A percentile compares a stretch with the other conserved stretches of the same genome.
Conservation (phyloP, 2,888 invertebrate species). For the Leptothorax acervorum region DNA sequence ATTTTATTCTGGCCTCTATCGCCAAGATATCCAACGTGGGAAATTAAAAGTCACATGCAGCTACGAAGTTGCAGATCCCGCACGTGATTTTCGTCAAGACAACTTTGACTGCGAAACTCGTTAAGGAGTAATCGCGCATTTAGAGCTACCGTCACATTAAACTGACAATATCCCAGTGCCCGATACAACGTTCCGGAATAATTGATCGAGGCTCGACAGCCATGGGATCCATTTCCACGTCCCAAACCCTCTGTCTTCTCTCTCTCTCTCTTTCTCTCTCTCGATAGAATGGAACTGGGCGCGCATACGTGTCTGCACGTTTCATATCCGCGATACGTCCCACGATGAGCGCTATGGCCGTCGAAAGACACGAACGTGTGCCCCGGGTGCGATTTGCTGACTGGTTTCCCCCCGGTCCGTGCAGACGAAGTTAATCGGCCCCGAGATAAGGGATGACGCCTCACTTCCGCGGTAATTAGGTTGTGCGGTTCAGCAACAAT, state of each 20-base stretch:
- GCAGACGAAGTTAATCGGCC: constrained; percentile 75
- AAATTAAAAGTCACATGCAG: constrained; percentile 37
- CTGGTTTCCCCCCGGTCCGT: constrained; percentile 37
- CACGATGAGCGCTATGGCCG: constrained; percentile 17
- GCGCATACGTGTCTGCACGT: not conserved
- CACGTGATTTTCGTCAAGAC: constrained; percentile 12
- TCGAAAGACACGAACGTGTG: constrained; percentile 44
- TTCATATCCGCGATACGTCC: constrained; percentile 22
- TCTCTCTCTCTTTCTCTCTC: not conserved
- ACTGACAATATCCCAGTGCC: not conserved
- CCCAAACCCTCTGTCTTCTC: not conserved
- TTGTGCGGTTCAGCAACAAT: constrained; percentile 75
- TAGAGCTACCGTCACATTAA: constrained; percentile 5
- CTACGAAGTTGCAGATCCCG: constrained; percentile 19
- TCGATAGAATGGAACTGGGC: too few relatives aligned
- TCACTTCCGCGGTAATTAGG: constrained; percentile 76
- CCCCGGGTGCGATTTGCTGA: constrained; percentile 56
- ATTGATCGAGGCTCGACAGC: constrained; percentile 1
- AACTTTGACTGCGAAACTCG: constrained; percentile 5
- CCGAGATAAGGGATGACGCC: constrained; percentile 77
- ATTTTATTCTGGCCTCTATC: not conserved
- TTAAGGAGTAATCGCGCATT: constrained; percentile 11
- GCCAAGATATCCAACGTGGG: constrained; percentile 26
- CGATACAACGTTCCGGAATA: not conserved
- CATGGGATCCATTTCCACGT: not conserved